These are phyloP conservation scores for Pocota personata DNA, from an alignment of 2,888 invertebrate species.

Conservation along the genomic window DNA sequence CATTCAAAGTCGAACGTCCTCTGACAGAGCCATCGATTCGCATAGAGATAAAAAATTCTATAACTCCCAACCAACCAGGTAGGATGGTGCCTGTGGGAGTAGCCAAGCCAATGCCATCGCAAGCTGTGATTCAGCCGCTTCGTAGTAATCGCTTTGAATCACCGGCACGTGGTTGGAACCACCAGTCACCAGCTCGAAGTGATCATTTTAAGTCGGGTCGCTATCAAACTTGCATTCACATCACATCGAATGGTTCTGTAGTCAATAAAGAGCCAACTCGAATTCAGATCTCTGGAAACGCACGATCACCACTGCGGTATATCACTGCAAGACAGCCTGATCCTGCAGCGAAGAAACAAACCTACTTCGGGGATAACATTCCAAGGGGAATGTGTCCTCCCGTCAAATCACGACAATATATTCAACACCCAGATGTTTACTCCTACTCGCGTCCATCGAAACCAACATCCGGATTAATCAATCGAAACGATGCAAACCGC, in stretches of 20 bases:
- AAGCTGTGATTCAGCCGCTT: slow-evolving; percentile 7
- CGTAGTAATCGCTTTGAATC: slow-evolving; percentile 62
- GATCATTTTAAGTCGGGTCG: slow-evolving; percentile 74
- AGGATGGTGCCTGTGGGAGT: slow-evolving; percentile 81
- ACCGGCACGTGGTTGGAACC: slow-evolving; percentile 63
- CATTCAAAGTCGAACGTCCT: slow-evolving; percentile 74
- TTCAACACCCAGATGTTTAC: slow-evolving; percentile 47
- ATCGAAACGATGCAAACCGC: slow-evolving; percentile 54
- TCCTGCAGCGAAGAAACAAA: slow-evolving; percentile 37
- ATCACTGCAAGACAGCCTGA: slow-evolving; percentile 23
- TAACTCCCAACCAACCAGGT: slow-evolving; percentile 80
- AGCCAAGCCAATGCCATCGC: slow-evolving; percentile 80
- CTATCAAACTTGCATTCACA: slow-evolving; percentile 81
- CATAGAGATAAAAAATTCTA: slow-evolving; percentile 82
- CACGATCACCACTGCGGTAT: slow-evolving; percentile 53
- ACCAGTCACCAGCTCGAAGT: slow-evolving; percentile 1
- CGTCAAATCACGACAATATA: slow-evolving; percentile 42
- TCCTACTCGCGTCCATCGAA: slow-evolving; percentile 58
- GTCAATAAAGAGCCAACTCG: slow-evolving; percentile 56
- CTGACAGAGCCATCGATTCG: slow-evolving; percentile 77
- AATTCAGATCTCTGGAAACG: slow-evolving; percentile 49
- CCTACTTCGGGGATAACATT: slow-evolving; percentile 51
- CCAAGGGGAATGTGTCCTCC: slow-evolving; percentile 20
- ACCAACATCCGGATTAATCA: slow-evolving; percentile 60
- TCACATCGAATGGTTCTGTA: slow-evolving; percentile 58